Evolutionary conservation across 2,797 vertebrate genomes (phyloP), one percentile per base, ranked within the genome.

Genomic region (Coranthus polyacanthus): DNA sequence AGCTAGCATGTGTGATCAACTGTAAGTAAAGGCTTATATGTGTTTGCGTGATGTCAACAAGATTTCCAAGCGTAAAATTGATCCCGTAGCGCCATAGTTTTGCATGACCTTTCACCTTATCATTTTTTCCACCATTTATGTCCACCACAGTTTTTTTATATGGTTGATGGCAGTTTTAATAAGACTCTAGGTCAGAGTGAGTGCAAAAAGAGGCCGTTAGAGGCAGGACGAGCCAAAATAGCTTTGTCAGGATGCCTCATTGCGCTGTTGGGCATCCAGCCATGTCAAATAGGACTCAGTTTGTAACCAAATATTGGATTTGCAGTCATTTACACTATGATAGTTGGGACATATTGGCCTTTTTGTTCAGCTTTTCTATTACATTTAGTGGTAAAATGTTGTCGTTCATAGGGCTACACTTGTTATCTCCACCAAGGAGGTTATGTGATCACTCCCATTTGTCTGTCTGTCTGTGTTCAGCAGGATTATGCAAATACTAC

Each of bases 41-140:
- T 55, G 73, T 71, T 66, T 68, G 63, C 64, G 61, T 58, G 12
- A 18, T 68, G 72, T 75, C 66, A 58, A 67, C 60, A 54, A 52
- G 57, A 81, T 76, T 45, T 43, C 67, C 61, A 71, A 68, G 81
- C 47, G 21, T 69, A 76, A 85, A 83, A 86, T 79, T 72, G 70
- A 78, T 70, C 66, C 56, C 24, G 56, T 42, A 50, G 53, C 76
- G 66, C 24, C 34, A 61, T 53, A 12, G 21, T 67, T 78, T 81
- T 75, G 42, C 12, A 2, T 26, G 63, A 84, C 70, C 72, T 84
- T 72, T 80, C 38, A 78, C 68, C 72, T 69, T 52, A 52, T 29
- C 22, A 46, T 79, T 79, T 74, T 70, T 76, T 74, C 75, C 78
- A 76, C 78, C 59, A 68, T 62, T 79, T 74, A 71, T 71, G 52